These are phyloP conservation scores for Dasypogon diadema DNA, from an alignment of 2,888 invertebrate species.

Conservation along the genomic window DNA sequence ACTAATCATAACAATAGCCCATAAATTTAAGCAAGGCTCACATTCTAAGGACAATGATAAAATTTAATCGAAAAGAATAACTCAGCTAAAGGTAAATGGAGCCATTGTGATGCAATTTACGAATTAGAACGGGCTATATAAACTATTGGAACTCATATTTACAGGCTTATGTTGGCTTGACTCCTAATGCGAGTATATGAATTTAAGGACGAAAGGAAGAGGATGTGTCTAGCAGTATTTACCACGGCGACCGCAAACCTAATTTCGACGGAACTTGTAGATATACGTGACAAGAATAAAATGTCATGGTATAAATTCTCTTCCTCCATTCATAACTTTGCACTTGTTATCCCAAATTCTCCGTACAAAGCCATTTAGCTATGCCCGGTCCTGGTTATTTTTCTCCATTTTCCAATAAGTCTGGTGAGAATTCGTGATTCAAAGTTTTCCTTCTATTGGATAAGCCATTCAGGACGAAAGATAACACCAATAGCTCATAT, in stretches of 20 bases:
- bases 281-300: slow-evolving; percentile 54
- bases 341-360: slow-evolving; percentile 29
- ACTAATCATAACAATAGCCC: too few species aligned
- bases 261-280: slow-evolving; percentile 54
- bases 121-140: slow-evolving; percentile 30
- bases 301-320: slow-evolving; percentile 23
- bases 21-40: too few species aligned
- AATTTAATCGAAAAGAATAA: too few species aligned
- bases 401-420: slow-evolving; percentile 17
- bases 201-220: background rate
- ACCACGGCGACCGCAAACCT: slow-evolving; percentile 54
- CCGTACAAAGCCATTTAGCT: background rate
- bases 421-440: slow-evolving; percentile 33
- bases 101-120: slow-evolving; percentile 32
- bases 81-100: background rate
- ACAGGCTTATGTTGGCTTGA: slow-evolving; percentile 18
- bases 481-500: background rate
- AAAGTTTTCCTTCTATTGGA: slow-evolving; percentile 7
- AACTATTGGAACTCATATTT: slow-evolving; percentile 28
- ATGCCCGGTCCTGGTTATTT: background rate
- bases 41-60: too few species aligned
- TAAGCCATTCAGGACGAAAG: background rate
- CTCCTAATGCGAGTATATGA: background rate
- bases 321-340: slow-evolving; percentile 40
- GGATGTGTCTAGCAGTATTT: slow-evolving; percentile 51